Conservation (phyloP, 2,113 vertebrate species). For the Galemys pyrenaicus region DNA sequence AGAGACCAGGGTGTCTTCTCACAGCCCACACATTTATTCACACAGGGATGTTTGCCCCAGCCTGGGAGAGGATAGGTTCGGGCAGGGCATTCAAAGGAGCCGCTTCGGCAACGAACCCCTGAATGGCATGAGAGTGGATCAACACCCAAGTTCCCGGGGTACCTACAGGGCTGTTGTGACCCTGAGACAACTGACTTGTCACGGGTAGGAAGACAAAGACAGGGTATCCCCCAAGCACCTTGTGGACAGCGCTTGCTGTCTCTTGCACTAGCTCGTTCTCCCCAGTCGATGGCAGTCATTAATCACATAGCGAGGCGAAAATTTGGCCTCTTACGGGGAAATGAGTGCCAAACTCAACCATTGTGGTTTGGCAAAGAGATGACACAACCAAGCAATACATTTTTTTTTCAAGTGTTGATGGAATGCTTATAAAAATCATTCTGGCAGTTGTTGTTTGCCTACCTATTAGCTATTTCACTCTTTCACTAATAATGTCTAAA, state of each 20-base stretch:
- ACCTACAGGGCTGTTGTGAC: neutral
- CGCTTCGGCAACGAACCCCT: neutral
- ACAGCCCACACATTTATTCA: neutral
- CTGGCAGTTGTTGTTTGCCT: neutral
- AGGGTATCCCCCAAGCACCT: too few species aligned
- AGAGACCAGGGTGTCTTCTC: neutral
- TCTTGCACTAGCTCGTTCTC: neutral
- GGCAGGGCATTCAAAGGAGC: neutral
- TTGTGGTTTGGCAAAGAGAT: constrained; percentile 10
- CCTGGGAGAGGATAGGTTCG: neutral
- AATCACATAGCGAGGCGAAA: neutral
- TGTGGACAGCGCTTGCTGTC: neutral
- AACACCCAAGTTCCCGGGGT: neutral
- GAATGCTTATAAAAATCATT: constrained; percentile 36
- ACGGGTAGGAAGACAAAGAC: neutral
- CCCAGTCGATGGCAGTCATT: neutral
- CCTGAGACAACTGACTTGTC: too few species aligned
- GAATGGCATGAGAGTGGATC: rapidly evolving
- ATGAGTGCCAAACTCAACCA: neutral
- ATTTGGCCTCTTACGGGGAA: neutral
- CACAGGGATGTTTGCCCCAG: neutral
- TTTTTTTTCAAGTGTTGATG: neutral
- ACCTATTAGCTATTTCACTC: neutral
- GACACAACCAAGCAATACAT: neutral
- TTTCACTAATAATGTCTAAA: constrained; percentile 13